Conservation (phyloP, 2,888 invertebrate species). For the Zaprionus lineosus region DNA sequence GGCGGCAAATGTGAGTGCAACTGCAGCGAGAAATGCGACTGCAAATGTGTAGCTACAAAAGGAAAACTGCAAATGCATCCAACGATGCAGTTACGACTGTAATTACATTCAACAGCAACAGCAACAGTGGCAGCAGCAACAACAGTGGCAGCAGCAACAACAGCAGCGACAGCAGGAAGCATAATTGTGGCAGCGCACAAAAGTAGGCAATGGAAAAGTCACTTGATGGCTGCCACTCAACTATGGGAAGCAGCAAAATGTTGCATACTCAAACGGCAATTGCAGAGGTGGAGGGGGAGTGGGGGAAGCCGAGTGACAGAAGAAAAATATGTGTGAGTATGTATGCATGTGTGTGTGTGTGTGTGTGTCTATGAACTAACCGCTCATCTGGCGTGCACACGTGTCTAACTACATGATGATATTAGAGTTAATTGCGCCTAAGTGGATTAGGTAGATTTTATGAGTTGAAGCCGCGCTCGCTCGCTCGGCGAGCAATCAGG, state of each 20-base stretch:
- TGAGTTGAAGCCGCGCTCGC: slow-evolving; percentile 42
- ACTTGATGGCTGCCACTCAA: slow-evolving; percentile 17
- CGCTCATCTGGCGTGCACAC: slow-evolving; percentile 24
- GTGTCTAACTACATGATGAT: slow-evolving; percentile 59
- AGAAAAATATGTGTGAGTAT: background rate
- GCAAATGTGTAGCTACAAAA: too few species aligned
- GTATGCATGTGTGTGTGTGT: background rate
- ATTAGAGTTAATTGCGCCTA: slow-evolving; percentile 68
- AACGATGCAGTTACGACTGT: too few species aligned
- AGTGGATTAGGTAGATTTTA: slow-evolving; percentile 69
- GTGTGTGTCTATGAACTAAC: background rate
- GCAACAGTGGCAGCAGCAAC: background rate
- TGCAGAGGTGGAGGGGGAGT: too few species aligned
- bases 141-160: slow-evolving; percentile 1
- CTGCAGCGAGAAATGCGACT: too few species aligned
- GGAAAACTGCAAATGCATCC: too few species aligned
- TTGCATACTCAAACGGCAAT: too few species aligned
- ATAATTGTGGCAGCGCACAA: background rate
- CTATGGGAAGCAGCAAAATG: slow-evolving; percentile 6
- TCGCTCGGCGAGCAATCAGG: slow-evolving; percentile 35
- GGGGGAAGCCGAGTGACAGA: too few species aligned
- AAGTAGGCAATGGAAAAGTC: slow-evolving; percentile 9
- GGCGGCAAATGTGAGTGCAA: background rate
- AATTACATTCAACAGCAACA: too few species aligned
- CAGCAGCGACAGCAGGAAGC: background rate